Evolutionary conservation across 2,797 vertebrate genomes (phyloP).

Genomic region (Taenioides sp.): DNA sequence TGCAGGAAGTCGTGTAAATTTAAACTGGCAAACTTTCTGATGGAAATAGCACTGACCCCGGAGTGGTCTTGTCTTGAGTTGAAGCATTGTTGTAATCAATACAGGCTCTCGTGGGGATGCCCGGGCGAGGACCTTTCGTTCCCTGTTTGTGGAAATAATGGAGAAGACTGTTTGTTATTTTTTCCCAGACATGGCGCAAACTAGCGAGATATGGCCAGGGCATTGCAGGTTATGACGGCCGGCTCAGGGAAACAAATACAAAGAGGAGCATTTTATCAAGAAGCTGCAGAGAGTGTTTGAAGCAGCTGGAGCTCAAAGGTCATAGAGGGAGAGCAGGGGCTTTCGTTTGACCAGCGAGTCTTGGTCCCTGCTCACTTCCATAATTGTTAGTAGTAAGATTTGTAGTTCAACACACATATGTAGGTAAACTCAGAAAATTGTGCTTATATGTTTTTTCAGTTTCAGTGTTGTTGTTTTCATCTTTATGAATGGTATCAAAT

Average conservation of each 20-base stretch:
- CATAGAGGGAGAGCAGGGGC: conserved; percentile 56
- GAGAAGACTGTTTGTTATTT: conserved; percentile 82
- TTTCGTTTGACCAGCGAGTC: conserved; percentile 72
- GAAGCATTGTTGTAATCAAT: conserved; percentile 86
- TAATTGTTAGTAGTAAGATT: conserved; percentile 5
- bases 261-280: conserved; percentile 75
- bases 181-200: conserved; percentile 77
- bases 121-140: conserved; percentile 81
- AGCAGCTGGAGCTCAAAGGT: conserved; percentile 66
- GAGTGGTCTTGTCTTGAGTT: conserved; percentile 79
- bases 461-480: neutral
- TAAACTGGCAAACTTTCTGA: conserved; percentile 84
- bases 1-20: conserved; percentile 75
- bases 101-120: conserved; percentile 75
- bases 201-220: conserved; percentile 77
- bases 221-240: conserved; percentile 77
- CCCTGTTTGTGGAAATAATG: conserved; percentile 81
- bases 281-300: conserved; percentile 70
- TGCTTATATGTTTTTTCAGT: neutral
- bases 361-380: conserved; percentile 67
- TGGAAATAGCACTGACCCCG: conserved; percentile 82
- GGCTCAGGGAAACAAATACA: conserved; percentile 76
- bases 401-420: neutral
- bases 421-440: neutral
- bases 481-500: neutral